Evolutionary conservation across 2,113 vertebrate genomes (phyloP), one percentile per base, ranked within the genome.

Genomic region (Callopanchax toddi): DNA sequence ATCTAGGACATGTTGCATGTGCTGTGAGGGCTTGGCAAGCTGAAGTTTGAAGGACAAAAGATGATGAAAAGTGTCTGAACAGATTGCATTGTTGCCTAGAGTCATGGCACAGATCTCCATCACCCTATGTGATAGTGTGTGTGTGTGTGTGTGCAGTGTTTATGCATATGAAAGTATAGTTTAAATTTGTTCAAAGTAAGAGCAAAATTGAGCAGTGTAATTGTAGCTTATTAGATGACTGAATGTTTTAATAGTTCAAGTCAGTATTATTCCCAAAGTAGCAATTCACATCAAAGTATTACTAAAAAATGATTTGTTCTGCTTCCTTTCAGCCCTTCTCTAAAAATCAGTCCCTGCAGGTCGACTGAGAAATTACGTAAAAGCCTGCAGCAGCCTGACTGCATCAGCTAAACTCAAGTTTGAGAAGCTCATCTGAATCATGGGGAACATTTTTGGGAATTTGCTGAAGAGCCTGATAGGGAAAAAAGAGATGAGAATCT

Each of bases 381-480:
- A 49, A 39, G 43, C 55, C 34, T 65, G 73, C 23, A 48, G 50
- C 53, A 34, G 59, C 48, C n/a, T 60, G 50, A 53, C 25, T 37
- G 53, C 26, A 71, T 23, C 44, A n/a, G 36, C 74, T 59, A 56
- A 10, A 56, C 23, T 60, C 25, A 67, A 50, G 23, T 58, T 66
- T 42, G 13, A 60, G 13, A 66, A 59, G 50, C 32, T 44, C 26
- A 51, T 52, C 59, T 74, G 68, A 89, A 90, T 88, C 93, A 97
- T 96, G 96, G 95, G 96, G 74, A 95, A 95, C 83, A 93, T 96
- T 87, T 95, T 97, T 60, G 95, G 96, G 79, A 98, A 96, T 88
- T 92, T 97, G 76, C 88, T 98, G 61, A 97, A 97, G 88, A 96
- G 95, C 85, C 93, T 98, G 51, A 95, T 97, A 71, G 95, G 95